Evolutionary conservation across 2,113 vertebrate species (phyloP).

Genomic region (Tychaedon coryphoeus): DNA sequence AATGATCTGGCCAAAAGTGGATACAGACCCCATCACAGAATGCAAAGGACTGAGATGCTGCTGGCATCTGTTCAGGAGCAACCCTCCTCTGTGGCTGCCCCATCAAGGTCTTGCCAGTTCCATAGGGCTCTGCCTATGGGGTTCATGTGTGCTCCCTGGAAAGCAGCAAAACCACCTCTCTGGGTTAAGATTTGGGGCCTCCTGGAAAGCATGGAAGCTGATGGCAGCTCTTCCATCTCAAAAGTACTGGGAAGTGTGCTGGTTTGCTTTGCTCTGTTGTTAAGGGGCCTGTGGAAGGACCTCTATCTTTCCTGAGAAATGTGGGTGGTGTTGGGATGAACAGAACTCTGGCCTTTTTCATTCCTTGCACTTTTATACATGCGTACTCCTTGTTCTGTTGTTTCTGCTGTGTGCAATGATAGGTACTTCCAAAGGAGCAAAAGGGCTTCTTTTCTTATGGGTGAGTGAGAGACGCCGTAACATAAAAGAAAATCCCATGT

Average conservation of each 20-base stretch:
- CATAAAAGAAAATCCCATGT: rapidly evolving
- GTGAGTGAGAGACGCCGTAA: rapidly evolving
- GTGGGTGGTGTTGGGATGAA: not conserved
- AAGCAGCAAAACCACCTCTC: not conserved
- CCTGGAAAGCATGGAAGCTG: not conserved
- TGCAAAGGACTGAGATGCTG: not conserved
- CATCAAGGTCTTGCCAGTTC: rapidly evolving
- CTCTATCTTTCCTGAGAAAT: not conserved
- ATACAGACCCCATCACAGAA: not conserved
- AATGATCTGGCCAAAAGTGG: not conserved
- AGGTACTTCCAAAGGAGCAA: not conserved
- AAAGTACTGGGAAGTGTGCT: not conserved
- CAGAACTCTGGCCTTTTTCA: not conserved
- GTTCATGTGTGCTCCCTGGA: rapidly evolving
- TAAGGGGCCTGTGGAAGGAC: not conserved
- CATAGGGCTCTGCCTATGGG: rapidly evolving
- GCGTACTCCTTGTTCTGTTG: rapidly evolving
- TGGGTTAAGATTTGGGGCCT: not conserved
- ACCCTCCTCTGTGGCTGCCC: not conserved
- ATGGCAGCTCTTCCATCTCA: not conserved
- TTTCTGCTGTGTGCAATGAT: not conserved
- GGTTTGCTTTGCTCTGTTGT: not conserved
- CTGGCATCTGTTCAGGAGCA: not conserved
- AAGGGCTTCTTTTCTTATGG: not conserved
- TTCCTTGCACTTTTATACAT: rapidly evolving